A percentile compares a stretch with the other conserved stretches of the same genome.
phyloP scores from a whole-genome alignment of 2,113 vertebrate species.

The Marmota monax region DNA sequence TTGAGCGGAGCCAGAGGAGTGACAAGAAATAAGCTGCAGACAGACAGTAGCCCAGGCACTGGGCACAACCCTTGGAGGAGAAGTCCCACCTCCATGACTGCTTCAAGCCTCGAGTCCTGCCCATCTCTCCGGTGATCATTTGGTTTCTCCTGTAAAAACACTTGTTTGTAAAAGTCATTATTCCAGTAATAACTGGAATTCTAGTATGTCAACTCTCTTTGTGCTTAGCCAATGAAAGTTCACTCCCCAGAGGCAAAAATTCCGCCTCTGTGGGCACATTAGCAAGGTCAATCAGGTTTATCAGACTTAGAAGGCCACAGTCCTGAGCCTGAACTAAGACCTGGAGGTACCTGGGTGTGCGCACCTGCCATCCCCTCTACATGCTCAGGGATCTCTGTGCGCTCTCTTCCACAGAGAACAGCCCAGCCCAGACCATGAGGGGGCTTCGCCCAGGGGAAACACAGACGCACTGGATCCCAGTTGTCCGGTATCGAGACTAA shows the following conservation, averaged over 20 bases:
- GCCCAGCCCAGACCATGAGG: not conserved
- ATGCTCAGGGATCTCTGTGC: not conserved
- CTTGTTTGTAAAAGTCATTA: not conserved
- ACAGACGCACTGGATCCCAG: not conserved
- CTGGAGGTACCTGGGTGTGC: not conserved
- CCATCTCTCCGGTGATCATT: not conserved
- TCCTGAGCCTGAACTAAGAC: not conserved
- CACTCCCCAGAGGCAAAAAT: not conserved
- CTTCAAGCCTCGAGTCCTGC: not conserved
- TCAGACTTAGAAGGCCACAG: not conserved
- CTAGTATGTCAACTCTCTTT: not conserved
- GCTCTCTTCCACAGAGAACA: accelerated
- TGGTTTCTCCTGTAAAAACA: not conserved
- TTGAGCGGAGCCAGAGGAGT: not conserved
- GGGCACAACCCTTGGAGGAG: not conserved
- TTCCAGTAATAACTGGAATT: not conserved
- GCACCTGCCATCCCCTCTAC: not conserved
- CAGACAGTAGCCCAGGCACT: not conserved
- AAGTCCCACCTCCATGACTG: not conserved
- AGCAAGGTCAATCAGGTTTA: not conserved
- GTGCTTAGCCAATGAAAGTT: not conserved
- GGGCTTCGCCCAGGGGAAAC: not conserved
- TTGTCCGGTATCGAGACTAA: not conserved
- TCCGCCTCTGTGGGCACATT: not conserved
- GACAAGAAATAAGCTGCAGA: not conserved